Evolutionary conservation across 2,888 invertebrate species (phyloP).

Genomic region (Bombyx huttoni): DNA sequence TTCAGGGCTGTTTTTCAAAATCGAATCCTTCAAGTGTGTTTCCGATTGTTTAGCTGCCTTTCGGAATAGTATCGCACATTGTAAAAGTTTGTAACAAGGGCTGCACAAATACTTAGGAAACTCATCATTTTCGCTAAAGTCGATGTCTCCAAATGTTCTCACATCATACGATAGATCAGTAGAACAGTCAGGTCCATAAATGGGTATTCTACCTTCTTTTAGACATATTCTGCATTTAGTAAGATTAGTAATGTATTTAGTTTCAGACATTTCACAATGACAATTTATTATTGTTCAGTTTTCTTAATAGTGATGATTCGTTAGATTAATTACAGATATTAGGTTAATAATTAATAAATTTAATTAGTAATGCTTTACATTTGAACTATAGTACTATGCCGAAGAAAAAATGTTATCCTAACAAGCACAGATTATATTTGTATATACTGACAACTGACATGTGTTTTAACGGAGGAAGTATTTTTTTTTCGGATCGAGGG

Average conservation of each 20-base stretch:
- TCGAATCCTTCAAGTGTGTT: not conserved
- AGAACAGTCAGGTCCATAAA: conserved; percentile 1
- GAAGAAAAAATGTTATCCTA: too few species aligned
- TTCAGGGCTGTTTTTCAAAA: not conserved
- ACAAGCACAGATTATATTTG: too few species aligned
- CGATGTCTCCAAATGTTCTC: conserved; percentile 3
- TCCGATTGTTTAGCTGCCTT: conserved; percentile 2
- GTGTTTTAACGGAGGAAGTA: too few species aligned
- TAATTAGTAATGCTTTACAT: too few species aligned
- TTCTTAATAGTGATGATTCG: not conserved
- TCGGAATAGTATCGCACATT: conserved; percentile 1
- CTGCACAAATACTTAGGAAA: conserved; percentile 2
- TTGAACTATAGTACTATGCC: too few species aligned
- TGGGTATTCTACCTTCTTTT: not conserved
- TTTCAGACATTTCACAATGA: not conserved
- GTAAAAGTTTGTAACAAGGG: conserved; percentile 1
- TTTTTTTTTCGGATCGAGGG: too few species aligned
- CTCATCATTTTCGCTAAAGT: conserved; percentile 2
- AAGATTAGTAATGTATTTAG: not conserved
- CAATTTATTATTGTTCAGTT: not conserved
- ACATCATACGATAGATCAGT: conserved; percentile 1
- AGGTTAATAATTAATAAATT: too few species aligned
- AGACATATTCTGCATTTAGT: conserved; percentile 4
- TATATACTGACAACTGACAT: too few species aligned
- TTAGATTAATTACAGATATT: not conserved